These are phyloP conservation scores for Benitochromis conjunctus DNA, from an alignment of 2,113 vertebrate genomes.

Conservation along the genomic window DNA sequence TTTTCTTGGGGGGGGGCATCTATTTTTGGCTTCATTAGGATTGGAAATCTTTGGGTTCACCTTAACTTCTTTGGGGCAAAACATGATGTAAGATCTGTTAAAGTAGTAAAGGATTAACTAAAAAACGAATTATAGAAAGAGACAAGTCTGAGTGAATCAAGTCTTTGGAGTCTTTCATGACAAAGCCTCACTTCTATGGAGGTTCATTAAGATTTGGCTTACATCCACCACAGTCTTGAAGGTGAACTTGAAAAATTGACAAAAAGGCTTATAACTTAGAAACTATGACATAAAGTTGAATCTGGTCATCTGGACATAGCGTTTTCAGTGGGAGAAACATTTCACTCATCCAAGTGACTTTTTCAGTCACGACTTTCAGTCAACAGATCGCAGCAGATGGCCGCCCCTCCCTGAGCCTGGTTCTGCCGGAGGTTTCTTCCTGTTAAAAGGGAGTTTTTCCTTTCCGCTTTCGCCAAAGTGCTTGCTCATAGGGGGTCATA, in stretches of 20 bases:
- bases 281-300: neutral
- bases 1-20: neutral
- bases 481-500: neutral
- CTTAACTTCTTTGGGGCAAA: neutral
- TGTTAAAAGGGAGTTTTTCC: neutral
- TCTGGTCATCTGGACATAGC: rapidly evolving
- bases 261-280: neutral
- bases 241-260: neutral
- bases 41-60: neutral
- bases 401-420: neutral
- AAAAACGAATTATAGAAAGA: neutral
- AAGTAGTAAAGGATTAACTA: neutral
- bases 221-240: neutral
- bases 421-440: neutral
- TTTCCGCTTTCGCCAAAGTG: neutral
- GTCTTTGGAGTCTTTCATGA: neutral
- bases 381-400: neutral
- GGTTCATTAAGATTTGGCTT: neutral
- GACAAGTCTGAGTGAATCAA: neutral
- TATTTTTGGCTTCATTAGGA: neutral
- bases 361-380: neutral
- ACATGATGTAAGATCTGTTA: neutral
- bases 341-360: neutral
- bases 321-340: neutral
- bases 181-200: neutral